phyloP scores from a whole-genome alignment of 2,797 vertebrate genomes.

The Cynopterus sphinx region DNA sequence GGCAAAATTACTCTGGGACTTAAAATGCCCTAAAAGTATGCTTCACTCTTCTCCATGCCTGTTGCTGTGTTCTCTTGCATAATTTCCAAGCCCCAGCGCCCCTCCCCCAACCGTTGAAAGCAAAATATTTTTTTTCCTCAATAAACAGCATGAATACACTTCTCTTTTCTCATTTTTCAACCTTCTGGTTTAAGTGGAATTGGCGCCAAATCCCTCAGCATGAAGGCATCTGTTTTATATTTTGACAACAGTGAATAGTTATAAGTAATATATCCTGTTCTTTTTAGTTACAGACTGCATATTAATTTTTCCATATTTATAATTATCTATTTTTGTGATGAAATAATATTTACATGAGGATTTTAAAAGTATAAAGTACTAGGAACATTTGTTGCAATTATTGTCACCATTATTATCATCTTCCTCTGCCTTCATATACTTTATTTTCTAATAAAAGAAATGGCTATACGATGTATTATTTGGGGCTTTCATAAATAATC shows the following conservation, averaged over 20 bases:
- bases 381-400: background rate
- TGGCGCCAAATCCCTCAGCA: background rate
- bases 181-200: background rate
- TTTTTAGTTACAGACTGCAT: background rate
- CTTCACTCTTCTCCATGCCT: background rate
- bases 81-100: background rate
- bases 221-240: conserved; percentile 28
- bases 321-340: background rate
- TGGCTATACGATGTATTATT: background rate
- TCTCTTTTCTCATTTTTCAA: conserved; percentile 29
- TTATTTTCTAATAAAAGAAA: conserved; percentile 2
- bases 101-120: background rate
- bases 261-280: background rate
- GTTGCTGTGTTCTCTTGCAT: background rate
- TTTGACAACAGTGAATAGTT: background rate
- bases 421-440: background rate
- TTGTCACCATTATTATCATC: background rate
- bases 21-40: background rate
- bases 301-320: background rate
- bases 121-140: conserved; percentile 4
- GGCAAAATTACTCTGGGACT: background rate
- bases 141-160: background rate
- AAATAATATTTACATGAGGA: conserved; percentile 2
- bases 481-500: background rate
- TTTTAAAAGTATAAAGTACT: background rate